Conservation (phyloP, 2,888 invertebrate species). For the Macroteleia sp. region DNA sequence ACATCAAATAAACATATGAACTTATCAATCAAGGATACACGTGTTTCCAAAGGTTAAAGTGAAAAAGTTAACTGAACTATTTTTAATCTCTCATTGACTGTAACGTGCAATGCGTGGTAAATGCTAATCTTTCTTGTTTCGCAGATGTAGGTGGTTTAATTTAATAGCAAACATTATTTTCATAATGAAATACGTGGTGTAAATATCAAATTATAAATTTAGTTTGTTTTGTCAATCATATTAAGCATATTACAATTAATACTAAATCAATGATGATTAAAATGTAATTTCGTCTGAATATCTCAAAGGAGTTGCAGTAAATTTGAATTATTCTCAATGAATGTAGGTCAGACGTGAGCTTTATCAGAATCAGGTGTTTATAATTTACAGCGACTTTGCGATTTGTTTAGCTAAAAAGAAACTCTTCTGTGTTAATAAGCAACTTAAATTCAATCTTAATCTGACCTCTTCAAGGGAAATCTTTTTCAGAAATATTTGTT, state of each 20-base stretch:
- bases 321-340: slow-evolving; percentile 10
- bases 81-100: slow-evolving; percentile 9
- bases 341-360: slow-evolving; percentile 18
- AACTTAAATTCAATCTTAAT: neutral
- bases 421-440: neutral
- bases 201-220: neutral
- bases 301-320: neutral
- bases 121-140: slow-evolving; percentile 15
- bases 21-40: slow-evolving; percentile 23
- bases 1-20: too few species aligned
- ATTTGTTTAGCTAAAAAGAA: slow-evolving; percentile 12
- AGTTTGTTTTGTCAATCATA: neutral
- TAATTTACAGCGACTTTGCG: slow-evolving; percentile 2
- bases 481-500: too few species aligned
- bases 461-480: neutral
- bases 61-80: slow-evolving; percentile 36
- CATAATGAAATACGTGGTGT: slow-evolving; percentile 8
- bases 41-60: slow-evolving; percentile 27
- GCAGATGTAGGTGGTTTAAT: slow-evolving; percentile 1
- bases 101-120: neutral
- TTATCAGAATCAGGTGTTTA: slow-evolving; percentile 16
- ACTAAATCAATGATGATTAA: too few species aligned
- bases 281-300: too few species aligned
- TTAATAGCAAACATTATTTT: slow-evolving; percentile 5
- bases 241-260: neutral